Evolutionary conservation across 1,140 invertebrate genomes (phyloP), one percentile per base, ranked within the genome.

Genomic region (Diploscapter pachys): DNA sequence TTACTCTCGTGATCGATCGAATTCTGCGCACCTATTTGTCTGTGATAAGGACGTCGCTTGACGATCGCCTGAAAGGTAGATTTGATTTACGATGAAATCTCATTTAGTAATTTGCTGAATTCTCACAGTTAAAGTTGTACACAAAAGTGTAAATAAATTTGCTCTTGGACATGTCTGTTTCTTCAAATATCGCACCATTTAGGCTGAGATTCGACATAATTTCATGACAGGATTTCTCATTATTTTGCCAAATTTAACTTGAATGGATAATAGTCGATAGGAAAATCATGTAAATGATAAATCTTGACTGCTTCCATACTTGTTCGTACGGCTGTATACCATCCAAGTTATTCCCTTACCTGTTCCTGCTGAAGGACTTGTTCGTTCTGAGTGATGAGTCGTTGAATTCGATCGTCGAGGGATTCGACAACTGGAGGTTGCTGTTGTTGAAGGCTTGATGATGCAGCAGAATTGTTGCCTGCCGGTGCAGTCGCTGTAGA

Each of bases 1-100:
- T 76, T 76, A 66, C 75, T 76, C 54, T 76, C 75, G 72, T 75
- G 75, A 68, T 79, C 77, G 56, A 79, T 76, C 53, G 77, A 79
- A 56, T 63, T 68, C 64, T 79, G 78, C 50, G 71, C 63, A 51
- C 78, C 78, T 53, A 79, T 65, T 63, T 65, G 62, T 8, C 76
- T 76, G 75, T 79, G 78, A 53, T 79, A 79, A 3, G 78, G 78
- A 48, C 78, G 72, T 54, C 78, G 63, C 62, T 78, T 78, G 63
- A 75, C 64, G 51, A 78, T 63, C 54, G 69, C 65, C 71, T 73
- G 72, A 68, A 72, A 72, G 54, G 56, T 63, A 56, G 61, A 65
- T 65, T 65, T 55, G 63, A 57, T 59, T 56, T 56, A 9, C 63
- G 55, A 51, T 66, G 67, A 55, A 72, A 48, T 49, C 52, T 31